Percentiles rank a stretch among this genome's conserved stretches.
Evolutionary conservation across 2,797 vertebrate genomes (phyloP).

Genomic region (Varecia variegata): DNA sequence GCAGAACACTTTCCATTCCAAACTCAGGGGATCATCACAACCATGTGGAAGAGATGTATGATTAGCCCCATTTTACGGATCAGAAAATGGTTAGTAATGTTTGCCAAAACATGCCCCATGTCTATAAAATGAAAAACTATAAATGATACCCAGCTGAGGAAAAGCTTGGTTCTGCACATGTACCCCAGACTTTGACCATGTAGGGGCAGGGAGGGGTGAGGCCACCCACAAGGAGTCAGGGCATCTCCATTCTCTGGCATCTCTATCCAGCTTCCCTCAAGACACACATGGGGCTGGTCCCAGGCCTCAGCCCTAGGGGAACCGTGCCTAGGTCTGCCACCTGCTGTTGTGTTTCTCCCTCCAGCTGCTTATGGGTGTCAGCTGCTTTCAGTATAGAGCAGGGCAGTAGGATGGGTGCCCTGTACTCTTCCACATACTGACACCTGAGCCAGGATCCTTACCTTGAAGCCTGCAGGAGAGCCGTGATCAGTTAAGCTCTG

Average conservation of each 20-base stretch:
- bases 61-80: background rate
- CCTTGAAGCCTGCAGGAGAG: background rate
- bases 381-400: background rate
- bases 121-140: constrained; percentile 1
- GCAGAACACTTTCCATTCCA: background rate
- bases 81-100: background rate
- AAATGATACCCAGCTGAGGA: background rate
- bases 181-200: background rate
- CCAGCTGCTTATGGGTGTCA: background rate
- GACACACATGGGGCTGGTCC: background rate
- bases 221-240: background rate
- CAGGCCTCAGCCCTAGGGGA: background rate
- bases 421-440: background rate
- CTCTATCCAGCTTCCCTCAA: background rate
- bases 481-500: background rate
- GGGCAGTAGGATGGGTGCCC: background rate
- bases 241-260: background rate
- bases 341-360: background rate
- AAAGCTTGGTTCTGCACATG: background rate
- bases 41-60: background rate
- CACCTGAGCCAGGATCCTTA: background rate
- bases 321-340: background rate
- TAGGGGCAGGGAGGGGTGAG: background rate
- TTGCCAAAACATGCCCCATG: background rate
- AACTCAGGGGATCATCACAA: background rate